Base-by-base conservation (phyloP, 2,888 invertebrate species). In the Diloba caeruleocephala region DNA sequence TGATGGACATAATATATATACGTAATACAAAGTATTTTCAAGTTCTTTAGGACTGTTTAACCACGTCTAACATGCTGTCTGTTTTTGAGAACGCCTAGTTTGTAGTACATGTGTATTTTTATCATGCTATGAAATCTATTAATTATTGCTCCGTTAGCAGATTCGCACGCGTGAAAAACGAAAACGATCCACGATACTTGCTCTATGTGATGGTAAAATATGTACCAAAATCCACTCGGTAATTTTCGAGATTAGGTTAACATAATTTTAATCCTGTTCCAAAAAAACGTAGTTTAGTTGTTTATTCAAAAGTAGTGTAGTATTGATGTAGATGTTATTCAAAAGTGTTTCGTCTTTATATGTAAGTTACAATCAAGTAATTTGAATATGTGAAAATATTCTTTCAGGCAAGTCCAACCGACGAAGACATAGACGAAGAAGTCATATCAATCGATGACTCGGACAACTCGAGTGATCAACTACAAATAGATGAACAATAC, bases 381-480 rank as follows among this genome's bases (percentile, higher is more conserved):
- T 10, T 26, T n/a, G n/a, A n/a, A n/a, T n/a, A 38, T 38, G 17
- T 12, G 2, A 6, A 31, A 49, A 48, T 21, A n/a, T 21, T 13
- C 10, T 55, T 43, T 71, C 79, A 41, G 62, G 25, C 60, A 33
- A 59, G 41, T 34, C 19, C 48, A 8, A 32, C 62, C 19, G 34
- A 36, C n/a, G 29, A 28, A 28, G 43, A 32, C 41, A 69, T 80
- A 8, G 74, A 75, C 14, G 77, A 78, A 28, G 87, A 87, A 65
- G 65, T 89, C 2, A 89, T 89, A 68, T 87, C 83, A 5, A 85
- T 88, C 25, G 67, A 63, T 0, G 87, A 87, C 9, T 78, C 82
- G 0, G 79, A 81, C 13, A 74, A 81, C 4, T 78, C 79, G 3
- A 61, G 36, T 25, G 37, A 74, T 17, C 71, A 66, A 60, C 56